Evolutionary conservation across 2,113 vertebrate species (phyloP).

Genomic region (Myotis lucifugus): DNA sequence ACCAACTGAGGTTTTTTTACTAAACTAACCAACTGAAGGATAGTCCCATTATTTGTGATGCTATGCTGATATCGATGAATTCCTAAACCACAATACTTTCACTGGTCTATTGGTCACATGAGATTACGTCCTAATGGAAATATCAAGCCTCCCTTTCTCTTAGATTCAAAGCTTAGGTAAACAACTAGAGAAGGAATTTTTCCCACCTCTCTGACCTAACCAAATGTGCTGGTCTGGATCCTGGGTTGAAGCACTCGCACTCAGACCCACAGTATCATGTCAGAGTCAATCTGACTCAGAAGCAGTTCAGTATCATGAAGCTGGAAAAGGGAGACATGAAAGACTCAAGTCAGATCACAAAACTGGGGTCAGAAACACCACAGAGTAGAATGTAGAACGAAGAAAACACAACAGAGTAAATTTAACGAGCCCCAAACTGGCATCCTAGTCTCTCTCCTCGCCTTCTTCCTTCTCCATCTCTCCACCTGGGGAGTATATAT

Average conservation of each 20-base stretch:
- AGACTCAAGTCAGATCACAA: background rate
- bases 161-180: background rate
- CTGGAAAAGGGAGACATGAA: background rate
- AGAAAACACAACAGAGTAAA: background rate
- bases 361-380: background rate
- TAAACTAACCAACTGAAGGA: background rate
- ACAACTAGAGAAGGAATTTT: background rate
- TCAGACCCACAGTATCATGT: background rate
- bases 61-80: background rate
- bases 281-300: background rate
- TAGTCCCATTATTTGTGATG: background rate
- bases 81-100: background rate
- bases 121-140: background rate
- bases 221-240: background rate
- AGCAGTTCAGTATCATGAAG: background rate
- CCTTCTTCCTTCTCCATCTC: background rate
- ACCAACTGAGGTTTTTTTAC: background rate
- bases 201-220: background rate
- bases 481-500: background rate
- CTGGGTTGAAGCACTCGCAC: background rate
- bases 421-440: background rate
- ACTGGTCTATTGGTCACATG: constrained; percentile 17
- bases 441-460: background rate
- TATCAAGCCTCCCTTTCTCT: background rate
- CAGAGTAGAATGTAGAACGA: background rate